These are phyloP conservation scores for Drosophila macrothrix DNA, from an alignment of 2,888 invertebrate genomes.

Conservation along the genomic window DNA sequence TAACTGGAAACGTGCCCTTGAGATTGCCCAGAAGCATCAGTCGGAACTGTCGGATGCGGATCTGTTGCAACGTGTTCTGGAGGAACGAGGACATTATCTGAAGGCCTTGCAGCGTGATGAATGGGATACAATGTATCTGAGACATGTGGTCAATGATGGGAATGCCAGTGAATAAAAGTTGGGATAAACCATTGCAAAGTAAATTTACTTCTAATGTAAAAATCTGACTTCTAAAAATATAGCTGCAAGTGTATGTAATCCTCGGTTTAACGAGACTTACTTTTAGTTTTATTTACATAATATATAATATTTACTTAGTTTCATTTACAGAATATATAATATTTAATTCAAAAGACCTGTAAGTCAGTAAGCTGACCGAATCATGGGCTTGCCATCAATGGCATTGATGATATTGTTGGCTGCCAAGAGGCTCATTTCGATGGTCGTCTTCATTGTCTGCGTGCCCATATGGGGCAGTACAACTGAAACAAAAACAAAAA, in stretches of 20 bases:
- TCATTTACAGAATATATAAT: neutral
- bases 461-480: slow-evolving; percentile 95
- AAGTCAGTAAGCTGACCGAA: slow-evolving; percentile 86
- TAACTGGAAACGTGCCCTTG: slow-evolving; percentile 83
- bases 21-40: slow-evolving; percentile 83
- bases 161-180: slow-evolving; percentile 29
- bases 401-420: slow-evolving; percentile 92
- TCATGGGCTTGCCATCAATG: slow-evolving; percentile 89
- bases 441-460: slow-evolving; percentile 91
- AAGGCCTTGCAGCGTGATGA: slow-evolving; percentile 82
- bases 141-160: slow-evolving; percentile 60
- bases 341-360: neutral
- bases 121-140: slow-evolving; percentile 79
- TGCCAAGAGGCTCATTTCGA: slow-evolving; percentile 91
- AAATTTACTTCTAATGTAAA: neutral
- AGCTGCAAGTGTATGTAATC: neutral
- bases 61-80: slow-evolving; percentile 76
- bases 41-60: slow-evolving; percentile 41
- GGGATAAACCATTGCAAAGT: neutral
- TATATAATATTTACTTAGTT: neutral
- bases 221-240: neutral
- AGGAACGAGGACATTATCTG: slow-evolving; percentile 82
- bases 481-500: slow-evolving; percentile 86
- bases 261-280: neutral
- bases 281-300: neutral